Percentiles rank a stretch among this genome's conserved stretches.
Conservation (phyloP, 2,113 vertebrate genomes). For the Elaphurus davidianus region DNA sequence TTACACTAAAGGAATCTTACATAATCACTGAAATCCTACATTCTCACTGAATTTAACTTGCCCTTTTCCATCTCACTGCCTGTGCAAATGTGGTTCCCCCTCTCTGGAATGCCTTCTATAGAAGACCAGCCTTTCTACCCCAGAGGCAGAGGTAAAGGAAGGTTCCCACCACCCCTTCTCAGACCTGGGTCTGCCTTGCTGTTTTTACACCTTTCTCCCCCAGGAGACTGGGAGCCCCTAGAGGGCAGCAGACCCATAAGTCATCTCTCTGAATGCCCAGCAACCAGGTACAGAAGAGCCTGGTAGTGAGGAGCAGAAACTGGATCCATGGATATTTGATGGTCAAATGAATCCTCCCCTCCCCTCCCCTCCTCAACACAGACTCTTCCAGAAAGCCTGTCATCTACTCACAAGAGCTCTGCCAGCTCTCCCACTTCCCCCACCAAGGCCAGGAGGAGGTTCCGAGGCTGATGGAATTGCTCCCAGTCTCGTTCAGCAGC, state of each 20-base stretch:
- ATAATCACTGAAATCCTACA: background rate
- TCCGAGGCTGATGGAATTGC: conserved; percentile 91
- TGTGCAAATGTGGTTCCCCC: background rate
- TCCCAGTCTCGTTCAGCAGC: conserved; percentile 90
- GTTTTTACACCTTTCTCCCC: background rate
- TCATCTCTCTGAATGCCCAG: background rate
- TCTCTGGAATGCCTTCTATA: background rate
- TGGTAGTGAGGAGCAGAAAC: background rate
- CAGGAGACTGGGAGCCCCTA: background rate
- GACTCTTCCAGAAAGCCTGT: background rate
- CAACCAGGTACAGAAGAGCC: background rate
- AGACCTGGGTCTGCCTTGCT: background rate
- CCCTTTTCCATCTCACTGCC: background rate
- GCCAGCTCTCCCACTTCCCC: conserved; percentile 93
- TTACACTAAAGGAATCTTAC: background rate
- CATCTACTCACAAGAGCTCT: conserved; percentile 87
- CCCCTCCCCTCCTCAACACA: background rate
- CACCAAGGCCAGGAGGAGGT: conserved; percentile 90
- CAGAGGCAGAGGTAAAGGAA: background rate
- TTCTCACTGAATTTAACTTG: background rate
- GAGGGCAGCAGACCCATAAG: accelerated
- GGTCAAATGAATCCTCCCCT: background rate
- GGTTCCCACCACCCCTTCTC: background rate
- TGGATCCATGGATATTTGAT: background rate
- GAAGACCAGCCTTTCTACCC: background rate